phyloP scores from a whole-genome alignment of 2,888 invertebrate genomes.

The Acleris holmiana region DNA sequence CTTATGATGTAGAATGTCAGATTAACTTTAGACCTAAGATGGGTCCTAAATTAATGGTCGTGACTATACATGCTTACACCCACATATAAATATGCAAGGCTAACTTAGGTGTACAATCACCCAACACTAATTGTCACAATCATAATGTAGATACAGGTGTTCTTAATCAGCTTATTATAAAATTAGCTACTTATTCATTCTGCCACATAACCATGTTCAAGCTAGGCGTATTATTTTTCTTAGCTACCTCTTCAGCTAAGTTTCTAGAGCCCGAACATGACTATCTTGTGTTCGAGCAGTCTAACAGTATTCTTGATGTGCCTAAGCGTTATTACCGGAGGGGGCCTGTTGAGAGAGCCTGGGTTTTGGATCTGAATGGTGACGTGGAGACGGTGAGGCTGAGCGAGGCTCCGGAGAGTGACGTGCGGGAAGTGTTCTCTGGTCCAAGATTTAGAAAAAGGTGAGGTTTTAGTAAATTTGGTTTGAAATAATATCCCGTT shows the following conservation, averaged over 20 bases:
- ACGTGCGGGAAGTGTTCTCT: constrained; percentile 49
- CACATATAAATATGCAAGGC: too few relatives aligned
- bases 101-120: constrained; percentile 1
- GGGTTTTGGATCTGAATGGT: constrained; percentile 54
- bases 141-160: constrained; percentile 27
- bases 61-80: too few relatives aligned
- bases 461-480: constrained; percentile 5
- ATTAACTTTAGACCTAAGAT: too few relatives aligned
- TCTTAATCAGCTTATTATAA: too few relatives aligned
- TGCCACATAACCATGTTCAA: constrained; percentile 39
- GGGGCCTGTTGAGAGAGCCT: constrained; percentile 42
- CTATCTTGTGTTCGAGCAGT: constrained; percentile 16
- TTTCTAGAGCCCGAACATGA: constrained; percentile 9
- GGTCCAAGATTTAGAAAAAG: constrained; percentile 15
- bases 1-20: too few relatives aligned
- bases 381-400: constrained; percentile 49
- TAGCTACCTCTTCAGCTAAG: constrained; percentile 14
- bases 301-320: constrained; percentile 8
- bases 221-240: constrained; percentile 42
- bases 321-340: background rate
- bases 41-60: too few relatives aligned
- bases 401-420: constrained; percentile 44
- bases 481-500: too few relatives aligned
- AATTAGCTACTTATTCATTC: too few relatives aligned
- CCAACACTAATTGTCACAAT: constrained; percentile 20